phyloP scores from a whole-genome alignment of 2,113 vertebrate genomes.

The Catharus fuscescens region DNA sequence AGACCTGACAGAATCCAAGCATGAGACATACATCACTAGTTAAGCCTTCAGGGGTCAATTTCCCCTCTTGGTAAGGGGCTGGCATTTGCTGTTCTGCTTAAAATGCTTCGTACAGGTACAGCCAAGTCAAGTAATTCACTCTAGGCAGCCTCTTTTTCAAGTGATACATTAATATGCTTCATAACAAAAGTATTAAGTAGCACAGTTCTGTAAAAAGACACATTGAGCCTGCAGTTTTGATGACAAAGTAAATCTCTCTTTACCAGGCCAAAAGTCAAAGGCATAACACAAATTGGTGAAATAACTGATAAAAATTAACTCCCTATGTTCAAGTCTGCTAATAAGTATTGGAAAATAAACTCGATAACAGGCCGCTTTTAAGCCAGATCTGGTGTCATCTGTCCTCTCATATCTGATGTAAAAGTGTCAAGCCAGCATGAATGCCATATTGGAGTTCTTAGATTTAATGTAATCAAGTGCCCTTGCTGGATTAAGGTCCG shows the following conservation, averaged over 20 bases:
- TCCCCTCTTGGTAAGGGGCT: background rate
- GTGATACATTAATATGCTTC: background rate
- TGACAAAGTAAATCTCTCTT: background rate
- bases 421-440: background rate
- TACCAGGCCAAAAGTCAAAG: background rate
- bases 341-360: background rate
- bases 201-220: background rate
- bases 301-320: conserved; percentile 22
- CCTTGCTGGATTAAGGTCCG: background rate
- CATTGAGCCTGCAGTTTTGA: background rate
- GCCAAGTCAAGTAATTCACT: background rate
- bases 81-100: background rate
- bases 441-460: background rate
- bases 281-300: background rate
- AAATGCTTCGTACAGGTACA: background rate
- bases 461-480: background rate
- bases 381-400: background rate
- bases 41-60: background rate
- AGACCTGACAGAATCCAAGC: background rate
- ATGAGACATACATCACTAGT: background rate
- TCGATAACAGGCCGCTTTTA: fast-evolving
- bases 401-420: background rate
- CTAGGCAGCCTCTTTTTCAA: background rate
- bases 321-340: background rate
- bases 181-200: background rate